A percentile compares a stretch with the other conserved stretches of the same genome.
Conservation (phyloP, 2,113 vertebrate genomes). For the Sterrhoptilus dennistouni region DNA sequence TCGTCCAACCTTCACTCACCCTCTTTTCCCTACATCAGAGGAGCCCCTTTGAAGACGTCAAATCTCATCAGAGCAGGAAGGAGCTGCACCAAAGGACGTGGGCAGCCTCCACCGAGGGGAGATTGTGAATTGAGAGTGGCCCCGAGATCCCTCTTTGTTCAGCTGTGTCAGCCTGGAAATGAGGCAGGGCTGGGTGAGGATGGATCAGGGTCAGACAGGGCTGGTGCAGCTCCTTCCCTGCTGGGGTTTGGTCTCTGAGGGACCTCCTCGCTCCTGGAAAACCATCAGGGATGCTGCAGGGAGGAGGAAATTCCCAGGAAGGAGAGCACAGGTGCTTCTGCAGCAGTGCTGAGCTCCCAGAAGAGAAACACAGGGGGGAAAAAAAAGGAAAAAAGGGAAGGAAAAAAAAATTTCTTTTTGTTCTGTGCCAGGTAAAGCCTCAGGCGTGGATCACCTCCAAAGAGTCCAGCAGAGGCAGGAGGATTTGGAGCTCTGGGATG, state of each 20-base stretch:
- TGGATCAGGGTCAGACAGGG: accelerated
- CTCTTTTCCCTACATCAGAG: neutral
- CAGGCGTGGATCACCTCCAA: neutral
- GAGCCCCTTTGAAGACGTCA: slow-evolving; percentile 10
- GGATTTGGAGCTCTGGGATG: neutral
- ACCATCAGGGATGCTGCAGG: neutral
- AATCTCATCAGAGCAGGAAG: neutral
- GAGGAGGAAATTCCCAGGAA: neutral
- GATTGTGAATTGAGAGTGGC: neutral
- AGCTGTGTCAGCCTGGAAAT: neutral
- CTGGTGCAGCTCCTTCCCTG: accelerated
- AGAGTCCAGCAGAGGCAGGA: neutral
- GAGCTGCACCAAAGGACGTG: neutral
- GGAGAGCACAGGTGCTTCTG: accelerated
- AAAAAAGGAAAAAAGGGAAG: no score
- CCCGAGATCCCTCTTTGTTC: neutral
- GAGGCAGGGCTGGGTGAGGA: neutral
- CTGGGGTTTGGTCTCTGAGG: neutral
- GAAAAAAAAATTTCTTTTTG: neutral
- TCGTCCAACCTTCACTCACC: neutral
- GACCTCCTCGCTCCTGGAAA: neutral
- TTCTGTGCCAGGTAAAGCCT: neutral
- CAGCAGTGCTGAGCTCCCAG: neutral
- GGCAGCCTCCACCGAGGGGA: neutral
- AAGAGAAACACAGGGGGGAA: neutral